Conservation (phyloP, 1,140 invertebrate species). For the Amyelois transitella region DNA sequence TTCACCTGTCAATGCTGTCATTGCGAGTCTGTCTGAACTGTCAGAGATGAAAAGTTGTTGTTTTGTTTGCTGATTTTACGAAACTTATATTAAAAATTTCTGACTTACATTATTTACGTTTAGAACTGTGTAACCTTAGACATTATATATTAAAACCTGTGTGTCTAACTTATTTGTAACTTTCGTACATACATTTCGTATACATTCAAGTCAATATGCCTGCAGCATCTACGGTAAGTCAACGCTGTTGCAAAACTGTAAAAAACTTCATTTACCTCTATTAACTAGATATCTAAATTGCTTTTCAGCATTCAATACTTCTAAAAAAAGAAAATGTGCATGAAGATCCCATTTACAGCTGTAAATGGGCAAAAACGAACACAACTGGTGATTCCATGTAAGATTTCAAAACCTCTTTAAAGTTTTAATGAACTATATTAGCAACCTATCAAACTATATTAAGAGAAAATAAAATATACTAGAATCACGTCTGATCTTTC, state of each 20-base stretch:
- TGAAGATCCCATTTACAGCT: conserved; percentile 93
- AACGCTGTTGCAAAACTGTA: conserved; percentile 3
- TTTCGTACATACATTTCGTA: too few species aligned
- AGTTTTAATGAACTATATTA: too few species aligned
- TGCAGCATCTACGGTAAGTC: conserved; percentile 28
- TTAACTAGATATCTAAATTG: conserved; percentile 6
- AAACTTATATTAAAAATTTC: too few species aligned
- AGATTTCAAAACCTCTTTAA: conserved; percentile 10
- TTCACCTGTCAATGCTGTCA: too few species aligned
- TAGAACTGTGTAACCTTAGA: too few species aligned
- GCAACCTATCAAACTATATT: too few species aligned
- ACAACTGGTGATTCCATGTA: conserved; percentile 70
- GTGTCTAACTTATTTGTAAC: too few species aligned
- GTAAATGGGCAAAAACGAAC: conserved; percentile 85
- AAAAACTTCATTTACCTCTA: background rate
- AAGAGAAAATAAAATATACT: background rate
- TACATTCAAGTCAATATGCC: conserved; percentile 31
- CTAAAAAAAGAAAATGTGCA: conserved; percentile 93
- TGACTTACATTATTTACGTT: too few species aligned
- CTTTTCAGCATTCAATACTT: conserved; percentile 52
- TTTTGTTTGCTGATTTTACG: too few species aligned
- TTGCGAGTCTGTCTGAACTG: too few species aligned
- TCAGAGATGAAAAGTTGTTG: too few species aligned
- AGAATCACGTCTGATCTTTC: background rate
- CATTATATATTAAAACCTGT: too few species aligned